Evolutionary conservation across 2,888 invertebrate species (phyloP), one percentile per base, ranked within the genome.

Genomic region (Ypsolopha scabrella): DNA sequence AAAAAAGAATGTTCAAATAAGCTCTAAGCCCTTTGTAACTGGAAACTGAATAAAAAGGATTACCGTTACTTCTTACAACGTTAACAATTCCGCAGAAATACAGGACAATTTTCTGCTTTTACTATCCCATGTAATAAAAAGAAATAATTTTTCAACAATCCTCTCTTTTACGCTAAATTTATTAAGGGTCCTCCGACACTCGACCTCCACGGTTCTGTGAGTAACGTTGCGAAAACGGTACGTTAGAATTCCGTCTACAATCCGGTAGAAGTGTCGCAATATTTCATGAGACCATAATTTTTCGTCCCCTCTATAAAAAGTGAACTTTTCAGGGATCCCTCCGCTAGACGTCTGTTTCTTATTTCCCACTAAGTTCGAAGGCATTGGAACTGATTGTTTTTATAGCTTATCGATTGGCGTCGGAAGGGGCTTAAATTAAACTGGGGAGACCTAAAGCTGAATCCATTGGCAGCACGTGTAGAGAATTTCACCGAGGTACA

Each of bases 251-350:
- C 81, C 62, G 65, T 62, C 70, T 67, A 67, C 65, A 68, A 75
- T 78, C 63, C 70, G 67, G 67, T 64, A 67, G 74, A 78, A 81
- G 70, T 80, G 82, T 78, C 75, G 70, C 67, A 65, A 72, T 85
- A 83, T 80, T 81, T 83, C 80, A 81, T 67, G 54, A 57, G 63
- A 43, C 72, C 75, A 80, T 81, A 77, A 81, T 80, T 82, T 78
- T 70, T 76, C 68, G 68, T 67, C 70, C 75, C 76, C 76, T 75
- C 73, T 63, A 76, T 77, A 80, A 82, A 80, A 82, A 79, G 69
- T 75, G 67, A 79, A 78, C 67, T 79, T 73, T 50, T 65, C 58
- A 58, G 61, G 63, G 60, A 64, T 66, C 68, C 68, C 57, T 64
- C 60, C 57, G 13, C 14, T 50, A 60, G 58, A 58, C 72, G 71